Conservation (phyloP, 2,888 invertebrate species). For the Ectropis crepuscularia region DNA sequence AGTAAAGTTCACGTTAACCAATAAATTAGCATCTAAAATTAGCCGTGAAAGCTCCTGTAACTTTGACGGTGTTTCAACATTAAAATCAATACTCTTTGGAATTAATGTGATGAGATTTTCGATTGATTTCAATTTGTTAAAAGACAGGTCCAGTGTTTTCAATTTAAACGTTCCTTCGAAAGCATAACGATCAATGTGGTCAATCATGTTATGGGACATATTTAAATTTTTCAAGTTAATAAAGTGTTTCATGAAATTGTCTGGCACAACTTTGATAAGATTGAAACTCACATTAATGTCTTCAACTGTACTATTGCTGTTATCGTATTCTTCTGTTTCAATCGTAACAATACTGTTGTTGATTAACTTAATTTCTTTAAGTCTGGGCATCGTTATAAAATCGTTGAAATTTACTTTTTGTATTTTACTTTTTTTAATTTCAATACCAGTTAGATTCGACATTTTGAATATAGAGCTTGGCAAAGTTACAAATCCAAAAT, state of each 20-base stretch:
- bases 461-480: neutral
- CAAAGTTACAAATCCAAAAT: neutral
- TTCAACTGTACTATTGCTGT: neutral
- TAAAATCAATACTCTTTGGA: neutral
- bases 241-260: neutral
- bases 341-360: neutral
- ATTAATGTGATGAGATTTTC: neutral
- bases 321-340: neutral
- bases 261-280: neutral
- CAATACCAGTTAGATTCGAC: neutral
- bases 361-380: neutral
- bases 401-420: neutral
- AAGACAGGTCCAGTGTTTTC: neutral
- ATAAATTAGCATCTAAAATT: neutral
- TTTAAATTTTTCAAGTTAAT: neutral
- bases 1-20: neutral
- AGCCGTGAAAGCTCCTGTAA: neutral
- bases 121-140: neutral
- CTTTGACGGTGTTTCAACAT: neutral
- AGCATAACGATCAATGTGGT: neutral
- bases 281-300: neutral
- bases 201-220: neutral
- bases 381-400: neutral
- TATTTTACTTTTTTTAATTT: neutral
- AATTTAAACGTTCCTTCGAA: neutral